Conservation (phyloP, 2,113 vertebrate species). For the Ophiodon elongatus region DNA sequence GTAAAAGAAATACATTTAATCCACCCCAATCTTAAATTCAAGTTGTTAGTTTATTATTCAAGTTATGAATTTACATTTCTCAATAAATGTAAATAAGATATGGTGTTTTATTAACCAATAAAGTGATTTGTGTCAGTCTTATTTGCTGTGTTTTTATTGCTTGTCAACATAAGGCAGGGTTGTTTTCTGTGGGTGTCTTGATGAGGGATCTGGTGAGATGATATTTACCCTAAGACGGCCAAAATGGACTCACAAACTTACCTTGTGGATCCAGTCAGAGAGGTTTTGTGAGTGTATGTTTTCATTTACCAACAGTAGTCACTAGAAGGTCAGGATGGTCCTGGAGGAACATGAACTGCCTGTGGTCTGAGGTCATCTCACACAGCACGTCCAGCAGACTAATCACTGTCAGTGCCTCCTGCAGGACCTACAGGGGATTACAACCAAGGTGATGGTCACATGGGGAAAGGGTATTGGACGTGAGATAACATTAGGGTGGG, state of each 20-base stretch:
- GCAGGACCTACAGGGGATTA: slow-evolving; percentile 65
- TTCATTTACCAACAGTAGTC: slow-evolving; percentile 88
- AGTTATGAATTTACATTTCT: background rate
- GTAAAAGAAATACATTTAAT: background rate
- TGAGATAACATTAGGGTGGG: background rate
- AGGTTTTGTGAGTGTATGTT: slow-evolving; percentile 5
- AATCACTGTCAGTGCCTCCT: slow-evolving; percentile 90
- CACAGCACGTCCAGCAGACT: slow-evolving; percentile 93
- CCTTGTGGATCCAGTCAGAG: background rate
- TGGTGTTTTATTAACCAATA: background rate
- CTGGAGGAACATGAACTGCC: slow-evolving; percentile 88
- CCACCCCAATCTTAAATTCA: background rate
- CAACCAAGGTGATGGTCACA: slow-evolving; percentile 25
- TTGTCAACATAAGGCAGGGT: background rate
- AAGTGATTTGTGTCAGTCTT: background rate
- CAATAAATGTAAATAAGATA: background rate
- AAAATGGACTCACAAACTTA: slow-evolving; percentile 2
- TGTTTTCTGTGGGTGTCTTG: slow-evolving; percentile 20
- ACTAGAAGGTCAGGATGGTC: slow-evolving; percentile 87
- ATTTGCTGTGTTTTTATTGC: background rate
- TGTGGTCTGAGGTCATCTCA: slow-evolving; percentile 89
- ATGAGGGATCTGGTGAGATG: slow-evolving; percentile 3
- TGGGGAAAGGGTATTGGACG: background rate
- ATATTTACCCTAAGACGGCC: background rate
- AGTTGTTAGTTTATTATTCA: background rate